Conservation (phyloP, 2,113 vertebrate genomes). For the Trachemys scripta region DNA sequence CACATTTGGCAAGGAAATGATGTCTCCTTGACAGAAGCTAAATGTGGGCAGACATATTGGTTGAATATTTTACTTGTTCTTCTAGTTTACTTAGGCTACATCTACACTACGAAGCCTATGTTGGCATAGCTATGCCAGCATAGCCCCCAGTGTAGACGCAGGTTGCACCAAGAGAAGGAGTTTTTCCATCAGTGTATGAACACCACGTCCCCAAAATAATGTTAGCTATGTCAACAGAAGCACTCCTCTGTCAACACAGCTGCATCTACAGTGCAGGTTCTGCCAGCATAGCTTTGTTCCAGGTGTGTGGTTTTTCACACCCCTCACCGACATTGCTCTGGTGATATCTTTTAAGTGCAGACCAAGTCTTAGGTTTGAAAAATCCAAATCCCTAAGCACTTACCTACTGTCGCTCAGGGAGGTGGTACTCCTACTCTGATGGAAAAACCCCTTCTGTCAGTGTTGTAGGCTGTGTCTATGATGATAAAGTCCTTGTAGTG, state of each 20-base stretch:
- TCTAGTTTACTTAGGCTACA: background rate
- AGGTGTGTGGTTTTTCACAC: background rate
- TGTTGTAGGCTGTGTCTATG: background rate
- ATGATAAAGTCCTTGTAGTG: background rate
- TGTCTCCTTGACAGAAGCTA: constrained; percentile 26
- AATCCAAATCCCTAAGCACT: background rate
- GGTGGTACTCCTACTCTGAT: background rate
- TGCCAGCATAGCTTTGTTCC: background rate
- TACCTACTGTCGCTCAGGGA: background rate
- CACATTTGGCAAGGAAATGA: constrained; percentile 41
- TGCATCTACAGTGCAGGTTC: background rate
- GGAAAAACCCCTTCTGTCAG: background rate
- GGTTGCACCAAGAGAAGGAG: background rate
- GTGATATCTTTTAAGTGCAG: background rate
- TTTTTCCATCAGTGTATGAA: background rate
- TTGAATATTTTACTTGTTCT: constrained; percentile 23
- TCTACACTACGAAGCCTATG: background rate
- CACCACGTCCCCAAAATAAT: background rate
- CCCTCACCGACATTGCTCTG: background rate
- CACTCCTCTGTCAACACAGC: background rate
- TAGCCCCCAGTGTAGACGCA: background rate
- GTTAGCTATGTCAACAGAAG: background rate
- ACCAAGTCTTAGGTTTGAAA: background rate
- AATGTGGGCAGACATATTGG: background rate
- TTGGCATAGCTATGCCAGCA: background rate